Percentiles rank a stretch among this genome's conserved stretches.
phyloP scores from a whole-genome alignment of 1,140 invertebrate species.

The Ptiloglossa arizonensis region DNA sequence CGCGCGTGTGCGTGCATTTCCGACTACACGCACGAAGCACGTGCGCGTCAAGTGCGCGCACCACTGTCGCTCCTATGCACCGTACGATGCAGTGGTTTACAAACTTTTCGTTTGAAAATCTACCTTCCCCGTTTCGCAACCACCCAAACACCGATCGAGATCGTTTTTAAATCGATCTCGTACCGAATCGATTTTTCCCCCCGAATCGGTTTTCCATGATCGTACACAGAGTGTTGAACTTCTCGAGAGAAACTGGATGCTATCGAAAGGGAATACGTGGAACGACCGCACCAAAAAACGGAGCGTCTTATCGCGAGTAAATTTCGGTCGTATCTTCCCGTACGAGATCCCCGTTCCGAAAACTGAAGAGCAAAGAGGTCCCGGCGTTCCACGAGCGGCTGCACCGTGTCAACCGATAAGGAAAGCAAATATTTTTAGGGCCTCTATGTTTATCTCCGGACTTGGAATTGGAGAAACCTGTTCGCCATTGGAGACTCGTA shows the following conservation, averaged over 20 bases:
- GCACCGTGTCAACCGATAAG: constrained; percentile 39
- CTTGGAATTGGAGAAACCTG: constrained; percentile 14
- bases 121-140: neutral
- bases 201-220: too few species aligned
- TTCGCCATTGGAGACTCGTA: neutral
- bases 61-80: constrained; percentile 23
- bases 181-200: too few species aligned
- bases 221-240: too few species aligned
- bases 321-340: constrained; percentile 12
- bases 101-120: constrained; percentile 26
- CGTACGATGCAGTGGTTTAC: constrained; percentile 17
- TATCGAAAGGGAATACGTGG: neutral
- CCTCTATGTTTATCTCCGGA: constrained; percentile 30
- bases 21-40: constrained; percentile 61
- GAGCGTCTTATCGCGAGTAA: neutral
- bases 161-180: too few species aligned
- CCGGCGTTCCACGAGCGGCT: neutral
- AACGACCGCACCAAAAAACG: neutral
- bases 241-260: too few species aligned
- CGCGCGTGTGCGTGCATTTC: constrained; percentile 57
- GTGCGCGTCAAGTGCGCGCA: constrained; percentile 70
- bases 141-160: too few species aligned
- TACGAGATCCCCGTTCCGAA: neutral
- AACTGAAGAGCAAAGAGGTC: neutral
- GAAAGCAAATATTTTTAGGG: constrained; percentile 67